Evolutionary conservation across 2,113 vertebrate species (phyloP).

Genomic region (Cygnus atratus): DNA sequence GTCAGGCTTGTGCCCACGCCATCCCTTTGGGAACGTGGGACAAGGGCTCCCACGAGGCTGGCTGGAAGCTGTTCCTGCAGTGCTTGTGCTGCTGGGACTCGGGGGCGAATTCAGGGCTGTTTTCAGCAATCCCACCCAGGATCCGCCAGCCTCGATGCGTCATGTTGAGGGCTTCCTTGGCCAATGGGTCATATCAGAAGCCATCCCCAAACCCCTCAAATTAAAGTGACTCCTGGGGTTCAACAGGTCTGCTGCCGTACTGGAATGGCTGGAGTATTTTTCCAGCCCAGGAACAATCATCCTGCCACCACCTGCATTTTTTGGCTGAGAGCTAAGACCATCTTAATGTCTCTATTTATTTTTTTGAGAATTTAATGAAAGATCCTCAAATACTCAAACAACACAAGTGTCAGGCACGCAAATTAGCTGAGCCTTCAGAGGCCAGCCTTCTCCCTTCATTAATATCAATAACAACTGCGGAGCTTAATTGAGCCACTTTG

Average conservation of each 20-base stretch:
- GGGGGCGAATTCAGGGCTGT: background rate
- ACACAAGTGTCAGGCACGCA: background rate
- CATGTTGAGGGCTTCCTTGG: background rate
- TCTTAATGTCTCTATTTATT: background rate
- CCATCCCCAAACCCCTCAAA: background rate
- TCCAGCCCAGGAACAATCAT: background rate
- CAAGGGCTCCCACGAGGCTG: background rate
- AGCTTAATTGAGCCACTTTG: background rate
- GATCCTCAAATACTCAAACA: background rate
- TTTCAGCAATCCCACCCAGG: background rate
- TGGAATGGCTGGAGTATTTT: background rate
- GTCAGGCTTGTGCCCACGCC: fast-evolving
- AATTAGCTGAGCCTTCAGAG: background rate
- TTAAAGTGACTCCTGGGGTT: fast-evolving
- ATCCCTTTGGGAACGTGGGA: background rate
- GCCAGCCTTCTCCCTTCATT: background rate
- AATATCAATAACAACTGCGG: background rate
- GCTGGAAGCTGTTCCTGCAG: fast-evolving
- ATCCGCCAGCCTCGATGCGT: fast-evolving
- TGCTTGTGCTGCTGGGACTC: background rate
- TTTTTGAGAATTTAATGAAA: background rate
- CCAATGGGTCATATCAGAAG: fast-evolving
- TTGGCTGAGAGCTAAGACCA: background rate
- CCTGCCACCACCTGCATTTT: fast-evolving
- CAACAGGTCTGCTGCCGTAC: background rate